A percentile compares a stretch with the other conserved stretches of the same genome.
Evolutionary conservation across 2,113 vertebrate species (phyloP).

Genomic region (Eonycteris spelaea): DNA sequence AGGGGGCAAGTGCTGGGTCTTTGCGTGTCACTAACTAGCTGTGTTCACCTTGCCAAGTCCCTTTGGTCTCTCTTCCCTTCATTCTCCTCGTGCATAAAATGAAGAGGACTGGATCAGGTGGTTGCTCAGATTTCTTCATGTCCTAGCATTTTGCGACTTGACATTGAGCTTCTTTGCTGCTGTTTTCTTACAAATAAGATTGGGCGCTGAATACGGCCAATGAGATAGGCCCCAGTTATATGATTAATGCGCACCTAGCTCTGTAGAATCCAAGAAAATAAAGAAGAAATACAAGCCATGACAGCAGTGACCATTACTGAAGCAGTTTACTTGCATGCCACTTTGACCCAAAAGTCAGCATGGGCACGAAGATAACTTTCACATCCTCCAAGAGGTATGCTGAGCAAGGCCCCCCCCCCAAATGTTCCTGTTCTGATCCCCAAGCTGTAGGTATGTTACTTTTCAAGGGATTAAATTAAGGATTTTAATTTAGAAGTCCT

Average conservation of each 20-base stretch:
- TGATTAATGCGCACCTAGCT: background rate
- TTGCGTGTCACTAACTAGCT: background rate
- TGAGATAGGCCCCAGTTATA: background rate
- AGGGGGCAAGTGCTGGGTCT: background rate
- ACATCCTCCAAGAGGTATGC: background rate
- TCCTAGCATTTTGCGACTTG: background rate
- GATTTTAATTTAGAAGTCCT: background rate
- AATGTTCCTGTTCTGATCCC: background rate
- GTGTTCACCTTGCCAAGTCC: background rate
- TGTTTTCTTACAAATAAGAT: constrained; percentile 8
- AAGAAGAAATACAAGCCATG: background rate
- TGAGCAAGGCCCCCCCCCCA: background rate
- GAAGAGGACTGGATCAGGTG: background rate
- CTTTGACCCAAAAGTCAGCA: background rate
- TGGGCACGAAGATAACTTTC: background rate
- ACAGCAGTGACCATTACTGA: background rate
- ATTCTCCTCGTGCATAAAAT: background rate
- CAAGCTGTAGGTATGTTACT: background rate
- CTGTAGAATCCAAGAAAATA: background rate
- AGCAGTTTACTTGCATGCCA: background rate
- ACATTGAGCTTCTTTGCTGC: background rate
- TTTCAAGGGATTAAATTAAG: background rate
- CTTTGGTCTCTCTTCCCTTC: background rate
- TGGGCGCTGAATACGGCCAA: background rate
- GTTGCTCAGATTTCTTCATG: background rate